Percentiles rank a stretch among this genome's conserved stretches.
phyloP scores from a whole-genome alignment of 92 coral and sea anemone species.

The Paragorgia papillata region DNA sequence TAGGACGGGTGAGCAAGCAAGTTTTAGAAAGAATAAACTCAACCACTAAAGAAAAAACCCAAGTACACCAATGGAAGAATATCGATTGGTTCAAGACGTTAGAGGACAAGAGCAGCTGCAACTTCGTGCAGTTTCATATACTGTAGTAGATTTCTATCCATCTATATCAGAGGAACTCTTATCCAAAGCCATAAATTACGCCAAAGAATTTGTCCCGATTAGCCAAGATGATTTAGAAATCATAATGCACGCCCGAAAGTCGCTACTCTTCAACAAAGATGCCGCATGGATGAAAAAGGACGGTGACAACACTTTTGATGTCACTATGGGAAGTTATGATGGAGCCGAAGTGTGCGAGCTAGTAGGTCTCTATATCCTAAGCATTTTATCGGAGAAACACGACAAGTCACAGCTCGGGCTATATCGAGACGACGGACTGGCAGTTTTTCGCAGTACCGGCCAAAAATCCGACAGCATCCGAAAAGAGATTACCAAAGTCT shows the following conservation, averaged over 20 bases:
- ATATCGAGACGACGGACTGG: constrained; percentile 40
- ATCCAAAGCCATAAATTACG: constrained; percentile 22
- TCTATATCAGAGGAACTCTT: constrained; percentile 58
- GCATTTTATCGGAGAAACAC: constrained; percentile 17
- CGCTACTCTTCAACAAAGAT: constrained; percentile 47
- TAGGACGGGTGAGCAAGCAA: neutral
- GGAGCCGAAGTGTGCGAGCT: constrained; percentile 59
- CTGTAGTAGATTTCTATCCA: constrained; percentile 51
- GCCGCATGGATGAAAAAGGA: constrained; percentile 46
- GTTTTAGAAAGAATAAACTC: neutral
- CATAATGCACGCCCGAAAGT: constrained; percentile 50
- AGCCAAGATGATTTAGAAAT: constrained; percentile 37
- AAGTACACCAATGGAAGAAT: neutral
- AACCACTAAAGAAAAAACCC: neutral
- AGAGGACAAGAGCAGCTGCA: constrained; percentile 25
- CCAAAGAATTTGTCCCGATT: constrained; percentile 18
- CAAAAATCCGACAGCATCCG: constrained; percentile 16
- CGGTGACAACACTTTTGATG: constrained; percentile 41
- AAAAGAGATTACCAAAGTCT: constrained; percentile 12
- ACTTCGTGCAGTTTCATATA: constrained; percentile 46
- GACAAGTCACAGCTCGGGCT: constrained; percentile 14
- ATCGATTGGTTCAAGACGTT: constrained; percentile 56
- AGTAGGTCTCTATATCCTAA: constrained; percentile 37
- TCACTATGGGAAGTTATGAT: constrained; percentile 56
- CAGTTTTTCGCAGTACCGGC: neutral